Conservation (phyloP, 2,797 vertebrate species). For the Alcedo quadribrachys region DNA sequence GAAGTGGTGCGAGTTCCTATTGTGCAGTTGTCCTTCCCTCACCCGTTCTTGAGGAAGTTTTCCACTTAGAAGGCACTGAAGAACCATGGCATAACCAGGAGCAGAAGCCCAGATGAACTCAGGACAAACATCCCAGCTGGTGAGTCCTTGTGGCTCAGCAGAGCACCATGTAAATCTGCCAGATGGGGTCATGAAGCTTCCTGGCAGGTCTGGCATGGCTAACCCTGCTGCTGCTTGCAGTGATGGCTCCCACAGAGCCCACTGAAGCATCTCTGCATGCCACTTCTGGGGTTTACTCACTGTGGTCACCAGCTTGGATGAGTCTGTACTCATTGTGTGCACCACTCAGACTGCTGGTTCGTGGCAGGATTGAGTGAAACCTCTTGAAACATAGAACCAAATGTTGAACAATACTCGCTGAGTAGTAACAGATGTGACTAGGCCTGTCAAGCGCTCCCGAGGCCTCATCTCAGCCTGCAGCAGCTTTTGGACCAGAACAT, state of each 20-base stretch:
- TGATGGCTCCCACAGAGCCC: conserved; percentile 2
- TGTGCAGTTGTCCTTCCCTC: conserved; percentile 34
- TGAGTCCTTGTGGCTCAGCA: background rate
- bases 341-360: background rate
- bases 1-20: background rate
- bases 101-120: background rate
- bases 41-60: background rate
- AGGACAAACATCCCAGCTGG: background rate
- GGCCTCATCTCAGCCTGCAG: background rate
- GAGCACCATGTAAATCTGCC: background rate
- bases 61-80: background rate
- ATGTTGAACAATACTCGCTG: conserved; percentile 23
- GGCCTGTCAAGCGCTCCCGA: conserved; percentile 2
- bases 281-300: background rate
- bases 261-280: background rate
- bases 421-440: conserved; percentile 39
- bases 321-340: background rate
- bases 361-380: background rate
- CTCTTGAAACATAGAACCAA: background rate
- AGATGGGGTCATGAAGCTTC: background rate
- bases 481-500: background rate
- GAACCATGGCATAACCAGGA: background rate
- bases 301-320: background rate
- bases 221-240: background rate
- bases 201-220: background rate